These are phyloP conservation scores for Phenganax subtilis DNA, from an alignment of 92 coral and sea anemone genomes.

Conservation along the genomic window DNA sequence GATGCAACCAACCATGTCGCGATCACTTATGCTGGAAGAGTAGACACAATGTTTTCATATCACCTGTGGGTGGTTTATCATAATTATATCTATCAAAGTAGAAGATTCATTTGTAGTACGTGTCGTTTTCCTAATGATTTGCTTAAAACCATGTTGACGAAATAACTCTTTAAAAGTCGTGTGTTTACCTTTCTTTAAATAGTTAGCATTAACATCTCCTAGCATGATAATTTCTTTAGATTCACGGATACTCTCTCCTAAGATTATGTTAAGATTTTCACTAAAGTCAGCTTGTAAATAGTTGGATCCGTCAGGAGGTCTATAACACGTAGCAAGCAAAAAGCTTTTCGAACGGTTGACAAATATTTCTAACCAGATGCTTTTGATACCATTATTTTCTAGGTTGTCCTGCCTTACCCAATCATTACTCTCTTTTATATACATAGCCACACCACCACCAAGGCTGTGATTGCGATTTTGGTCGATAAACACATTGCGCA, in stretches of 20 bases:
- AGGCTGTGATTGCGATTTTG: slow-evolving; percentile 22
- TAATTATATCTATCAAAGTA: slow-evolving; percentile 15
- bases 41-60: neutral
- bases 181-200: neutral
- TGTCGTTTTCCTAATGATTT: slow-evolving; percentile 4
- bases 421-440: slow-evolving; percentile 5
- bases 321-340: slow-evolving; percentile 19
- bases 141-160: slow-evolving; percentile 12
- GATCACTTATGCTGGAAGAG: neutral
- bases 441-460: slow-evolving; percentile 29
- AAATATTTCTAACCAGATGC: slow-evolving; percentile 24
- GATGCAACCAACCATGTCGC: slow-evolving; percentile 32
- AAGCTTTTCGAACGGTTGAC: slow-evolving; percentile 7
- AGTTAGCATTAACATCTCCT: slow-evolving; percentile 33
- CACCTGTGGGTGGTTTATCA: neutral
- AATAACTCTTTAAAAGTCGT: slow-evolving; percentile 16
- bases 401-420: slow-evolving; percentile 14
- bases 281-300: slow-evolving; percentile 8
- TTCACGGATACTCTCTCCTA: neutral
- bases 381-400: neutral
- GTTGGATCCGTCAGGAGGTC: slow-evolving; percentile 36
- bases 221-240: slow-evolving; percentile 29
- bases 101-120: neutral
- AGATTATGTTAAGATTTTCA: slow-evolving; percentile 5
- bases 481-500: slow-evolving; percentile 15